These are phyloP conservation scores for Lacanobia wlatinum DNA, from an alignment of 2,888 invertebrate species.

Conservation along the genomic window DNA sequence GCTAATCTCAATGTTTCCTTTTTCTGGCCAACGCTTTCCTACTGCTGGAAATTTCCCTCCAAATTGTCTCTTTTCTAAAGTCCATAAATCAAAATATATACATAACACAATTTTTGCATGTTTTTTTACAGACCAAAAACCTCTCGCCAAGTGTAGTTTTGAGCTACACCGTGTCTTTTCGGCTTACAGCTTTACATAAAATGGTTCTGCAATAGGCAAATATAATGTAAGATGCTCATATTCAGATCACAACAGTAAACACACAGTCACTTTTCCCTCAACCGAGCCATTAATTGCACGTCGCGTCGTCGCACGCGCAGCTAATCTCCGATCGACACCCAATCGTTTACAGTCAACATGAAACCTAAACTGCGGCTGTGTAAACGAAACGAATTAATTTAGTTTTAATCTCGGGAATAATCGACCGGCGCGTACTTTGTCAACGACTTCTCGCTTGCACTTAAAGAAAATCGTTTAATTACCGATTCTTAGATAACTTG, in stretches of 20 bases:
- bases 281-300: conserved; percentile 46
- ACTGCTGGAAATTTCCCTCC: too few relatives aligned
- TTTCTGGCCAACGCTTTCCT: too few relatives aligned
- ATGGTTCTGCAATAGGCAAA: background rate
- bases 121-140: too few relatives aligned
- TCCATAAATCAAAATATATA: too few relatives aligned
- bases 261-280: conserved; percentile 32
- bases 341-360: conserved; percentile 60
- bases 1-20: too few relatives aligned
- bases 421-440: conserved; percentile 69
- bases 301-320: conserved; percentile 48
- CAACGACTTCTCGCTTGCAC: conserved; percentile 59
- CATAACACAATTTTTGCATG: too few relatives aligned
- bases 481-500: conserved; percentile 65
- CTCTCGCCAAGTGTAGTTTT: too few relatives aligned
- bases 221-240: background rate
- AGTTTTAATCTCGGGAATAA: conserved; percentile 58
- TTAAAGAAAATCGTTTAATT: conserved; percentile 71
- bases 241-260: conserved; percentile 25
- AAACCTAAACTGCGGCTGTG: conserved; percentile 51
- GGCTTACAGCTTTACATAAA: too few relatives aligned
- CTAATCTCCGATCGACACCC: conserved; percentile 62
- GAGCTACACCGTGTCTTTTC: too few relatives aligned
- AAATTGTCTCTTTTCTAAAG: too few relatives aligned
- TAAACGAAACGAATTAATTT: conserved; percentile 63